These are phyloP conservation scores for Cantharis flavilabris DNA, from an alignment of 2,888 invertebrate genomes.

Conservation along the genomic window DNA sequence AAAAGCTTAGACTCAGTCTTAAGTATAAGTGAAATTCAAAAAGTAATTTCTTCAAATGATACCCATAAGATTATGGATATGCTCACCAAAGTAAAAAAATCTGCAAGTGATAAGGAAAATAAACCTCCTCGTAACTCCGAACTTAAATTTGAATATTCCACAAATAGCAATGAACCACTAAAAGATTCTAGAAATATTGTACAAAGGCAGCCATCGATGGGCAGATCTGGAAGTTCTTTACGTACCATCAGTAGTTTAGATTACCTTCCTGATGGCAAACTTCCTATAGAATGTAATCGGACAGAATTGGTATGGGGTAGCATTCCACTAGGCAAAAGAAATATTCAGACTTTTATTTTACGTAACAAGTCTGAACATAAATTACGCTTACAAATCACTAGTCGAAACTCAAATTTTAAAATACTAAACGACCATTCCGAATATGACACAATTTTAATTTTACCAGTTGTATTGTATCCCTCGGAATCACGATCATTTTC, in stretches of 20 bases:
- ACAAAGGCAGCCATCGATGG: background rate
- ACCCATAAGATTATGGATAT: slow-evolving; percentile 25
- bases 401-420: slow-evolving; percentile 58
- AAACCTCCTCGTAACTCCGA: background rate
- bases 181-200: slow-evolving; percentile 1
- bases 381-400: slow-evolving; percentile 59
- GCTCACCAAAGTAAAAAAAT: background rate
- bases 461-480: slow-evolving; percentile 58
- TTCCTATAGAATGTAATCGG: slow-evolving; percentile 63
- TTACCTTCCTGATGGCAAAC: slow-evolving; percentile 48
- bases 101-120: background rate
- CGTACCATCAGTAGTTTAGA: slow-evolving; percentile 48
- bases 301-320: slow-evolving; percentile 65
- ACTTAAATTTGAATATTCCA: background rate
- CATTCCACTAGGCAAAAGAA: slow-evolving; percentile 60
- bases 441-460: slow-evolving; percentile 47
- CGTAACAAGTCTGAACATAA: slow-evolving; percentile 63
- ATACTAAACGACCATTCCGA: slow-evolving; percentile 49
- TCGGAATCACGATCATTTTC: slow-evolving; percentile 62
- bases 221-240: slow-evolving; percentile 12
- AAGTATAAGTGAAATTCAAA: slow-evolving; percentile 23
- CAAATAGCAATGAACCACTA: background rate
- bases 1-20: slow-evolving; percentile 8
- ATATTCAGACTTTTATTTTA: slow-evolving; percentile 60
- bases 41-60: slow-evolving; percentile 18